Evolutionary conservation across 2,797 vertebrate genomes (phyloP).

Genomic region (Bovichtus variegatus): DNA sequence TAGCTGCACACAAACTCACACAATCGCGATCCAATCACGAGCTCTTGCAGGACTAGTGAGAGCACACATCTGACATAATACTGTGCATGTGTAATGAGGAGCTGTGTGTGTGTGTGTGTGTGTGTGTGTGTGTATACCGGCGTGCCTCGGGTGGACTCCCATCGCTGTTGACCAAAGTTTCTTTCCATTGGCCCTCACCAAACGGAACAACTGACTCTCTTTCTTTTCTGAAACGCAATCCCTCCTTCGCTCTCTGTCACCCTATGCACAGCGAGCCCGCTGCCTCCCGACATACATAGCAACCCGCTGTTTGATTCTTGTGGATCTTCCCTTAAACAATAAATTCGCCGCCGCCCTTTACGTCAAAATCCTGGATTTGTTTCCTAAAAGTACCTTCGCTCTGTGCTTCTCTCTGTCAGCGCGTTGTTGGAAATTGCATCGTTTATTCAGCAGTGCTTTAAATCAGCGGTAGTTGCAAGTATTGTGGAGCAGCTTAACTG

Average conservation of each 20-base stretch:
- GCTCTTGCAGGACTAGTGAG: slow-evolving; percentile 39
- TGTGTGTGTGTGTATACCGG: slow-evolving; percentile 61
- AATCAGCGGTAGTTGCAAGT: slow-evolving; percentile 1
- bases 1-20: not conserved
- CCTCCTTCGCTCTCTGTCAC: slow-evolving; percentile 66
- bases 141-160: slow-evolving; percentile 73
- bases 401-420: not conserved
- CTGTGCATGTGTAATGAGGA: slow-evolving; percentile 53
- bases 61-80: slow-evolving; percentile 48
- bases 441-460: not conserved
- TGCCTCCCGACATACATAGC: slow-evolving; percentile 59
- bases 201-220: slow-evolving; percentile 83
- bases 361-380: slow-evolving; percentile 15
- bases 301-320: slow-evolving; percentile 63
- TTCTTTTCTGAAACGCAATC: slow-evolving; percentile 62
- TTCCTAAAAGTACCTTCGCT: not conserved
- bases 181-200: slow-evolving; percentile 78
- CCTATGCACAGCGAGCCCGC: slow-evolving; percentile 56
- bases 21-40: slow-evolving; percentile 25
- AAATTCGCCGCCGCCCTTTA: slow-evolving; percentile 29
- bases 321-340: slow-evolving; percentile 63
- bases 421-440: not conserved
- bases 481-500: not conserved
- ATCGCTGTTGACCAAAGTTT: slow-evolving; percentile 73
- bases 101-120: slow-evolving; percentile 44